Evolutionary conservation across 2,888 invertebrate species (phyloP), one percentile per base, ranked within the genome.

Genomic region (Ametastegia equiseti): DNA sequence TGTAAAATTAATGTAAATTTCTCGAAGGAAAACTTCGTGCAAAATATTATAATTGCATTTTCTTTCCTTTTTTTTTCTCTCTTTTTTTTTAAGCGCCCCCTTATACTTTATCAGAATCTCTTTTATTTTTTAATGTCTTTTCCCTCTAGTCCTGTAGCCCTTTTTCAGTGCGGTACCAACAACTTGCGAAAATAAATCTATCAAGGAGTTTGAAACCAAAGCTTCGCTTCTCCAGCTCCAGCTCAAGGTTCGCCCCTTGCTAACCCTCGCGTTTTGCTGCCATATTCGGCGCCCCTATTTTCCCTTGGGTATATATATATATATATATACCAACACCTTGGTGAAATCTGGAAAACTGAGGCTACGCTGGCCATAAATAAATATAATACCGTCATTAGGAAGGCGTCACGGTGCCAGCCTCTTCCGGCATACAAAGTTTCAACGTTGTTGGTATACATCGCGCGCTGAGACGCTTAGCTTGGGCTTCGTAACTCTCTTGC

Each of bases 371-470:
- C 80, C 79, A 80, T 81, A 81, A 84, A 84, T 82, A 85, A 85
- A 84, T 81, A 85, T 87, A 87, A 87, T 86, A 84, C 86, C 85
- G 83, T 87, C 86, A 86, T 87, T 87, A 87, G 84, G 81, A 84
- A 85, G 84, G 86, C 87, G 87, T 87, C 84, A 83, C 83, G 82
- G 82, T 36, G 79, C 60, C 73, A 60, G 73, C 84, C 84, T 87
- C 84, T 85, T 86, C 84, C 86, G 83, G 84, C 82, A 82, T 87
- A 86, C 84, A 84, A 85, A 85, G 83, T 86, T 83, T 71, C 81
- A 82, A 80, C 83, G 60, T 13, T 60, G 30, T 27, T 6, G 27
- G 13, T 9, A 6, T 11, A 13, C 30, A 27, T 11, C 15, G 60
- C 30, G 27, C 27, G 60, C 13, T 13, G 60, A 13, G 60, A 60